These are phyloP conservation scores for Todiramphus chloris DNA, from an alignment of 2,113 vertebrate genomes.

Conservation along the genomic window DNA sequence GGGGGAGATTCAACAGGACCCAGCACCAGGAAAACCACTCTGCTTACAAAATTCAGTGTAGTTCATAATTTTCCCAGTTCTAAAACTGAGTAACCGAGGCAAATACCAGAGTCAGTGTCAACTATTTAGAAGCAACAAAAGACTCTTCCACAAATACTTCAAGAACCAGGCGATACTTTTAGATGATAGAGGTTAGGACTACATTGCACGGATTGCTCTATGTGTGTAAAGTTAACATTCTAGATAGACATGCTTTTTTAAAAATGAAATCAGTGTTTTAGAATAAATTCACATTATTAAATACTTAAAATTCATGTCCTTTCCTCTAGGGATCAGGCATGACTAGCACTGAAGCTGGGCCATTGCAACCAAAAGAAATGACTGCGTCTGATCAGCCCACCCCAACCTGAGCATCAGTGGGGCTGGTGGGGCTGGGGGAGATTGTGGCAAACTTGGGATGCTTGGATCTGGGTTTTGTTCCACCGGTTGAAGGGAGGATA, in stretches of 20 bases:
- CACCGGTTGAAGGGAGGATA: not conserved
- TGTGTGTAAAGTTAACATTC: not conserved
- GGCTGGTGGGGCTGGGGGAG: not conserved
- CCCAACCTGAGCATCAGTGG: not conserved
- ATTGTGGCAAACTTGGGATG: not conserved
- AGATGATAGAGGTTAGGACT: not conserved
- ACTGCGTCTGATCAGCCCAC: not conserved
- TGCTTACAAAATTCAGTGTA: not conserved
- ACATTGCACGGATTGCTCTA: not conserved
- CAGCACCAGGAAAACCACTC: not conserved
- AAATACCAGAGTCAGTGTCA: not conserved
- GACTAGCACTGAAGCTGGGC: not conserved
- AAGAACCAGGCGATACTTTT: not conserved
- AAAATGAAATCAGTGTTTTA: not conserved
- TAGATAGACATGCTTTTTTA: not conserved
- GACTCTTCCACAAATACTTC: not conserved
- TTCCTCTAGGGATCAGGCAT: not conserved
- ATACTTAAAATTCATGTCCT: not conserved
- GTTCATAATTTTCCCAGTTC: not conserved
- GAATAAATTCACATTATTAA: not conserved
- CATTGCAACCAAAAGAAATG: not conserved
- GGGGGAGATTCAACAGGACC: not conserved
- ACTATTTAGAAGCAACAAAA: not conserved
- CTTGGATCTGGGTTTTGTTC: not conserved
- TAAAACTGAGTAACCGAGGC: not conserved